These are phyloP conservation scores for Amphipoea lucens DNA, from an alignment of 2,888 invertebrate species.

Conservation along the genomic window DNA sequence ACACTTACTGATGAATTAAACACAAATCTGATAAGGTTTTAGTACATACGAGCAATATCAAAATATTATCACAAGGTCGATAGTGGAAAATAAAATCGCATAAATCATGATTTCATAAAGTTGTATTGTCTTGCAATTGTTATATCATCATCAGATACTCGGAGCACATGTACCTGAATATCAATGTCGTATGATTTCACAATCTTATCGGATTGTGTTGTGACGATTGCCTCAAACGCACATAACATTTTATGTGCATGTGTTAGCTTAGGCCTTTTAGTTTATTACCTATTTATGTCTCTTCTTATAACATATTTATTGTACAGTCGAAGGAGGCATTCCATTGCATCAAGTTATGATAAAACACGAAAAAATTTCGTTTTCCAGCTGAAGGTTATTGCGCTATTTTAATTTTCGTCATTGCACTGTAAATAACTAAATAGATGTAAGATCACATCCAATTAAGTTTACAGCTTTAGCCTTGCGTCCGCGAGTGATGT, in stretches of 20 bases:
- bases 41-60: conserved; percentile 38
- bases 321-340: conserved; percentile 7
- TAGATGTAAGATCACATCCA: conserved; percentile 58
- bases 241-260: conserved; percentile 36
- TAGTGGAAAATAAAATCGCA: conserved; percentile 47
- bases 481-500: conserved; percentile 64
- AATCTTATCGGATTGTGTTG: conserved; percentile 81
- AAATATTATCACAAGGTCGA: conserved; percentile 51
- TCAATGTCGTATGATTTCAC: conserved; percentile 81
- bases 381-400: conserved; percentile 1
- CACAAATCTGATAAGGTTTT: conserved; percentile 37
- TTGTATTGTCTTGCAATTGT: conserved; percentile 56
- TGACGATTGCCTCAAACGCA: conserved; percentile 61
- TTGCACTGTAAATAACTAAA: conserved; percentile 32
- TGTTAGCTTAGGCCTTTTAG: conserved; percentile 56
- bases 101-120: conserved; percentile 39
- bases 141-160: conserved; percentile 67
- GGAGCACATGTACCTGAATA: conserved; percentile 66
- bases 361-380: conserved; percentile 5
- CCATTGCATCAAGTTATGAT: conserved; percentile 17
- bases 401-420: conserved; percentile 10
- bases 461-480: conserved; percentile 64
- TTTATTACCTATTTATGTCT: conserved; percentile 43
- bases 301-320: conserved; percentile 3
- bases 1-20: conserved; percentile 42